A percentile compares a stretch with the other conserved stretches of the same genome.
phyloP scores from a whole-genome alignment of 30 jellyfish, hydroid and myxozoan genomes.

The Sanderia malayensis region DNA sequence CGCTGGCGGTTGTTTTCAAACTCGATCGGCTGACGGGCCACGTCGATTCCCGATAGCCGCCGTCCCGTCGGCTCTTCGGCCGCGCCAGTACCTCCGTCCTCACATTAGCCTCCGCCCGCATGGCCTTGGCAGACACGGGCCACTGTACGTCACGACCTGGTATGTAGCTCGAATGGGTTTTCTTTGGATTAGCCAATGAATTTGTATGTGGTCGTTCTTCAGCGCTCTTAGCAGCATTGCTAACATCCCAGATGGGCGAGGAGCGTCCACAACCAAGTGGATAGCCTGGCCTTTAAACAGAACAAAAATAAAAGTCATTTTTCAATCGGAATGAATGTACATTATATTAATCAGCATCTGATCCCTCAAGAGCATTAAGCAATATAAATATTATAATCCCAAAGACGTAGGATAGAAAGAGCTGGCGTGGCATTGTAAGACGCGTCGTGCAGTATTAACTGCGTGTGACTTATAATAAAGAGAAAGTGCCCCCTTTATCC shows the following conservation, averaged over 20 bases:
- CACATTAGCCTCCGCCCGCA: constrained; percentile 49
- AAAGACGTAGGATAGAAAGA: too few relatives aligned
- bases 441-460: too few relatives aligned
- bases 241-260: constrained; percentile 90
- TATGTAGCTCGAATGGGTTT: constrained; percentile 53
- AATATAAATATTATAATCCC: too few relatives aligned
- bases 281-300: constrained; percentile 71
- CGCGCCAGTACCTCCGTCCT: constrained; percentile 68
- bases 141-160: constrained; percentile 90
- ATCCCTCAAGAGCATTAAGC: too few relatives aligned
- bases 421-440: too few relatives aligned
- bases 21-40: constrained; percentile 72
- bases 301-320: too few relatives aligned
- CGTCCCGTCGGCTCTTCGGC: constrained; percentile 79
- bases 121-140: constrained; percentile 74
- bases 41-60: constrained; percentile 61
- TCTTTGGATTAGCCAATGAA: constrained; percentile 73
- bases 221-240: constrained; percentile 66
- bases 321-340: too few relatives aligned
- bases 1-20: constrained; percentile 53
- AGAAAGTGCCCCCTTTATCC: too few relatives aligned
- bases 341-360: too few relatives aligned
- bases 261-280: constrained; percentile 96
- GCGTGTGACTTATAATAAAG: too few relatives aligned
- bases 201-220: constrained; percentile 31